Evolutionary conservation across 1,140 invertebrate genomes (phyloP).

Genomic region (Drosophila kohkoa): DNA sequence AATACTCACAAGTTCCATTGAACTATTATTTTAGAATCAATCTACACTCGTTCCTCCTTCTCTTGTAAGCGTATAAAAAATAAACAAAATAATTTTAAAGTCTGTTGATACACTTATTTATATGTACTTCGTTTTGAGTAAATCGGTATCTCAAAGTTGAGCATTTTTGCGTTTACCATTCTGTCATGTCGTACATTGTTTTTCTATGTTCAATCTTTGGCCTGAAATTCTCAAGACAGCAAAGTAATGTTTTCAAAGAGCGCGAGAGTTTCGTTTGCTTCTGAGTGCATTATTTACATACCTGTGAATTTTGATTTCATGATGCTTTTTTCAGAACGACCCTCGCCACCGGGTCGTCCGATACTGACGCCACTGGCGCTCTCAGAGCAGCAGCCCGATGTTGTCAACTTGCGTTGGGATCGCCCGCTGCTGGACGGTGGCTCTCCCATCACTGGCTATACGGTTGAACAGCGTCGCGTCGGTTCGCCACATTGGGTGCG

Average conservation of each 20-base stretch:
- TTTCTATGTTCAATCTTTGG: constrained; percentile 58
- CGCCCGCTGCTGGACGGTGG: constrained; percentile 94
- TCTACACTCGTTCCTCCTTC: too few relatives aligned
- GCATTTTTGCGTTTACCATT: background rate
- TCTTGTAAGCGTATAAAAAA: too few relatives aligned
- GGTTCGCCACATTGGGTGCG: constrained; percentile 92
- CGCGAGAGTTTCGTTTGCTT: constrained; percentile 13
- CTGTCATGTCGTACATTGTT: constrained; percentile 5
- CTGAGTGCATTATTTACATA: constrained; percentile 42
- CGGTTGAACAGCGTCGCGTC: constrained; percentile 92
- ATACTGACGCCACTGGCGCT: constrained; percentile 88
- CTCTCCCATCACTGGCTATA: constrained; percentile 93
- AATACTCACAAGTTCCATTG: too few relatives aligned
- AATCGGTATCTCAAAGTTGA: too few relatives aligned
- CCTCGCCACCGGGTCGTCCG: constrained; percentile 91
- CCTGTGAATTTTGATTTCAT: constrained; percentile 17
- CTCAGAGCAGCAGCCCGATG: constrained; percentile 91
- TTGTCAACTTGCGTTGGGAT: constrained; percentile 95
- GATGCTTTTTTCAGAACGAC: constrained; percentile 87
- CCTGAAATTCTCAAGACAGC: constrained; percentile 64
- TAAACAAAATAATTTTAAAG: too few relatives aligned
- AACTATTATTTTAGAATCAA: too few relatives aligned
- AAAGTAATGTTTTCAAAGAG: constrained; percentile 68
- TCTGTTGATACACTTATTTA: too few relatives aligned
- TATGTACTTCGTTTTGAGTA: too few relatives aligned